Base-by-base conservation (phyloP, 2,797 vertebrate species). In the Labeo calbasu region DNA sequence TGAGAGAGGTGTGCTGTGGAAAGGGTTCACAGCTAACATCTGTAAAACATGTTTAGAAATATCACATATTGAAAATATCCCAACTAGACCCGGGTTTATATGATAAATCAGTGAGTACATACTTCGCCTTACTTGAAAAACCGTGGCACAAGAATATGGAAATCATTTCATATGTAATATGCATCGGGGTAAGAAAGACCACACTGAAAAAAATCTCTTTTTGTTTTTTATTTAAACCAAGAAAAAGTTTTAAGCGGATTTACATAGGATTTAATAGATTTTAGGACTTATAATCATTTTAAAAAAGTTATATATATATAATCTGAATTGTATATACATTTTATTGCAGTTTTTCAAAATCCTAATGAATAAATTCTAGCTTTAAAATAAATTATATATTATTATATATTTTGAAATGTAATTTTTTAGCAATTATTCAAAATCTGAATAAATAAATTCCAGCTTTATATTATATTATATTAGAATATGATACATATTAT, bases 1-100 rank as follows among this genome's bases (percentile, higher is more conserved):
- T 77, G 40, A 28, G 55, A 63, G 57, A 51, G 25, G 77, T 68
- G 23, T 32, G 59, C n/a, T 19, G 9, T 61, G 55, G 55, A 40
- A 15, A 61, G 36, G 55, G 25, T 59, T 77, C 14, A 46, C 9
- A 61, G 28, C 28, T n/a, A 76, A 57, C 51, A 76, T 75, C 72
- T 75, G 55, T 17, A 50, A 48, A 63, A 65, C 40, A 48, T 23
- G 32, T 59, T 46, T 6, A 25, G 25, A 43, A 51, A 72, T 14
- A 48, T 50, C 32, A 66, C 5, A 53, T 36, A n/a, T n/a, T 13
- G 13, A 53, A 53, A n/a, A 32, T 21, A 73, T 2, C 17, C 19
- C 32, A 75, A 13, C 21, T 36, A 36, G 28, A 40, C 11, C 51
- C n/a, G 11, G 11, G 57, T 14, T 43, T 15, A 23, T 77, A 23